phyloP scores from a whole-genome alignment of 2,797 vertebrate genomes.

The Mastacembelus armatus region DNA sequence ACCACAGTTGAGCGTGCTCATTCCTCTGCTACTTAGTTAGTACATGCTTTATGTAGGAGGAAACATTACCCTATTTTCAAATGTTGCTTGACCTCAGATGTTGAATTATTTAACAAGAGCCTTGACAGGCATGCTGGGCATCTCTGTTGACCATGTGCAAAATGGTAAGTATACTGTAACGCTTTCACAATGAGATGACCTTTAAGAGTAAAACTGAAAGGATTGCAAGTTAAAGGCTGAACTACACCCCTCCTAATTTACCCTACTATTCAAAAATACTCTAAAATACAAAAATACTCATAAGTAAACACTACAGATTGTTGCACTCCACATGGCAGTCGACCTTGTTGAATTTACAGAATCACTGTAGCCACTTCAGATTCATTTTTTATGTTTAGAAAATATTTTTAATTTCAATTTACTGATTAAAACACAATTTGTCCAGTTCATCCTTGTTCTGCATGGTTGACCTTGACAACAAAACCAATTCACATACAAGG shows the following conservation, averaged over 20 bases:
- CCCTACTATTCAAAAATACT: slow-evolving; percentile 3
- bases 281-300: no score
- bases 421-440: background rate
- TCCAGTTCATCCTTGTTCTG: slow-evolving; percentile 7
- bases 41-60: slow-evolving; percentile 9
- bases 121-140: slow-evolving; percentile 56
- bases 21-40: slow-evolving; percentile 18
- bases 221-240: slow-evolving; percentile 32
- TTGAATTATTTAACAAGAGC: slow-evolving; percentile 71
- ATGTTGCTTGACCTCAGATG: slow-evolving; percentile 39
- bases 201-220: slow-evolving; percentile 42
- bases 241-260: background rate
- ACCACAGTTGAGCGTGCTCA: background rate
- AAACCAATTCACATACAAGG: slow-evolving; percentile 10
- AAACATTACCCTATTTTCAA: slow-evolving; percentile 39
- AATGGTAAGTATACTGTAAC: slow-evolving; percentile 40
- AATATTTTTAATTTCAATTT: no score
- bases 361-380: slow-evolving; percentile 3
- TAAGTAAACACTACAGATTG: background rate
- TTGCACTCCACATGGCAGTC: background rate
- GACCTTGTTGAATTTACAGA: slow-evolving; percentile 8
- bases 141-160: slow-evolving; percentile 37
- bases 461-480: slow-evolving; percentile 9
- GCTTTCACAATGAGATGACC: slow-evolving; percentile 50
- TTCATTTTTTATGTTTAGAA: no score